Evolutionary conservation across 2,888 invertebrate genomes (phyloP), one percentile per base, ranked within the genome.

Genomic region (Troglohyphantes excavatus): DNA sequence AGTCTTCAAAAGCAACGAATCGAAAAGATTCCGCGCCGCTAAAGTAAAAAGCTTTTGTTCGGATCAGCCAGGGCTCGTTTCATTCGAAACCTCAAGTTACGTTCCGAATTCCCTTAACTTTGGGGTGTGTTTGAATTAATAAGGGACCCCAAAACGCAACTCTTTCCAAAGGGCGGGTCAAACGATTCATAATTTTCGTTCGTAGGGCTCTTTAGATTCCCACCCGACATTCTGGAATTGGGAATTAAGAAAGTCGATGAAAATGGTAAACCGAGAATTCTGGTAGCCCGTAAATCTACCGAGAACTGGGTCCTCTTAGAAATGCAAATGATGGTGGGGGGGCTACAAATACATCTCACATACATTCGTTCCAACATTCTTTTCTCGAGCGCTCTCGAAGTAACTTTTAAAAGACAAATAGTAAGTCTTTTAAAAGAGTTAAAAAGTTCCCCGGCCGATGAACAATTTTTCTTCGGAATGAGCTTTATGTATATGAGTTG

Each of bases 241-340:
- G 53, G 75, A 84, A 75, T 84, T 75, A 75, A 27, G 23, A 75
- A 53, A 76, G 46, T 68, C 53, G 46, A 85, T 76, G 75, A 67
- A 85, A 76, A 85, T 33, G 67, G 65, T 26, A 73, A 65, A 19
- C 46, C 33, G 13, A 17, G 53, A 68, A 43, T 46, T 39, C 27
- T 53, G 43, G 29, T 5, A 29, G 27, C 9, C 19, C 53, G 2
- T 9, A 39, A 33, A 61, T 65, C 63, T 43, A 23, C 17, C n/a
- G 53, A 53, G 23, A 19, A 29, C 21, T 75, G 67, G 65, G 29
- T 63, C 75, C 23, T 76, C 67, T 76, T 67, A 68, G 21, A 76
- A 67, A 85, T 85, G 84, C 75, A 85, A 76, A 85, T 85, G 67
- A 26, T 46, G 17, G 72, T 61, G 19, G 26, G 19, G 5, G 27